Percentiles rank a stretch among this genome's conserved stretches.
These are phyloP conservation scores for Scelioninae gen. 1 DNA, from an alignment of 2,888 invertebrate genomes.

Conservation along the genomic window DNA sequence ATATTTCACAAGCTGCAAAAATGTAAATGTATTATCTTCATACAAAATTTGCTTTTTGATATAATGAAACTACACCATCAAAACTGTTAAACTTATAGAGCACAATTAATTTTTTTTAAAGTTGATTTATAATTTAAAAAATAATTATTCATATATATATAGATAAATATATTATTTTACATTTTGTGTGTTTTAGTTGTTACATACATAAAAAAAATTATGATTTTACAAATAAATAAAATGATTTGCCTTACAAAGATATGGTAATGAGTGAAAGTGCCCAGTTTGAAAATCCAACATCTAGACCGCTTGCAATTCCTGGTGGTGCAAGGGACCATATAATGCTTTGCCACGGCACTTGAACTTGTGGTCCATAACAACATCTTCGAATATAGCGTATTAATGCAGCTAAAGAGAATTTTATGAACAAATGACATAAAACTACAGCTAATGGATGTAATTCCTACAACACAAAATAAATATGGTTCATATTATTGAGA, in stretches of 20 bases:
- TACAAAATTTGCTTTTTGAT: too few relatives aligned
- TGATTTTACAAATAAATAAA: not conserved
- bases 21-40: too few relatives aligned
- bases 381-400: slow-evolving; percentile 87
- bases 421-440: slow-evolving; percentile 94
- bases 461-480: slow-evolving; percentile 86
- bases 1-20: not conserved
- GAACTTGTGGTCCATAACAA: slow-evolving; percentile 87
- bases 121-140: too few relatives aligned
- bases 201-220: too few relatives aligned
- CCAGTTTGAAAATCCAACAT: slow-evolving; percentile 99
- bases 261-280: slow-evolving; percentile 97
- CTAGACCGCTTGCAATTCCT: slow-evolving; percentile 97
- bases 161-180: too few relatives aligned
- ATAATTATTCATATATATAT: too few relatives aligned
- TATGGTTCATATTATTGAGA: too few relatives aligned
- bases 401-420: slow-evolving; percentile 91
- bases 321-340: slow-evolving; percentile 92
- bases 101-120: too few relatives aligned
- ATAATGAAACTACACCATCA: too few relatives aligned
- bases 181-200: too few relatives aligned
- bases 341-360: slow-evolving; percentile 90
- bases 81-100: too few relatives aligned
- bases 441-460: slow-evolving; percentile 96
- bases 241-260: slow-evolving; percentile 88